Evolutionary conservation across 2,113 vertebrate genomes (phyloP).

Genomic region (Phalacrocorax carbo): DNA sequence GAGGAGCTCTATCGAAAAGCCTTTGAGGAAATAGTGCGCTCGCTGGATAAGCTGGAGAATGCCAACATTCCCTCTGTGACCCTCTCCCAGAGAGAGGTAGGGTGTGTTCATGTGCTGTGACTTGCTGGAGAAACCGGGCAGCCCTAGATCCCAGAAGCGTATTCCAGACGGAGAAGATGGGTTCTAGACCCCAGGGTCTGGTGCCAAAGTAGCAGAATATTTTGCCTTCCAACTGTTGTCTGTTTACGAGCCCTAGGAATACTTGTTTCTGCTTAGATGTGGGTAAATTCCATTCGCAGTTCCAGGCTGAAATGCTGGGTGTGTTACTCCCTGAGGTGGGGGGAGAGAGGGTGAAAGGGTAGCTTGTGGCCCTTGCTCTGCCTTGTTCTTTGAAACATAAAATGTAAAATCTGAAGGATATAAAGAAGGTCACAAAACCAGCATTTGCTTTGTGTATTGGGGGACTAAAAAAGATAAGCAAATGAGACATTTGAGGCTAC

Average conservation of each 20-base stretch:
- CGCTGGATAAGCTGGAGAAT: conserved; percentile 95
- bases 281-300: neutral
- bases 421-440: neutral
- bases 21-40: conserved; percentile 92
- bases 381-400: neutral
- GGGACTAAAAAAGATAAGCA: neutral
- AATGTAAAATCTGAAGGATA: neutral
- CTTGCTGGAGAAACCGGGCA: neutral
- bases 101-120: neutral
- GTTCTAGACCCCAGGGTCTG: neutral
- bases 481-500: neutral
- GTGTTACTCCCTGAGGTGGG: neutral
- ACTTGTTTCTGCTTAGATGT: neutral
- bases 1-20: conserved; percentile 84
- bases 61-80: conserved; percentile 93
- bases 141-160: neutral
- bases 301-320: neutral
- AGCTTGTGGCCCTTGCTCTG: neutral
- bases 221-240: neutral
- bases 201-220: neutral
- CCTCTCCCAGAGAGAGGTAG: conserved; percentile 86
- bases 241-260: neutral
- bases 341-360: neutral
- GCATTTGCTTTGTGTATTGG: neutral
- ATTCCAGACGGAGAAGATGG: neutral